Conservation (phyloP, 2,113 vertebrate species). For the Ameiurus melas region DNA sequence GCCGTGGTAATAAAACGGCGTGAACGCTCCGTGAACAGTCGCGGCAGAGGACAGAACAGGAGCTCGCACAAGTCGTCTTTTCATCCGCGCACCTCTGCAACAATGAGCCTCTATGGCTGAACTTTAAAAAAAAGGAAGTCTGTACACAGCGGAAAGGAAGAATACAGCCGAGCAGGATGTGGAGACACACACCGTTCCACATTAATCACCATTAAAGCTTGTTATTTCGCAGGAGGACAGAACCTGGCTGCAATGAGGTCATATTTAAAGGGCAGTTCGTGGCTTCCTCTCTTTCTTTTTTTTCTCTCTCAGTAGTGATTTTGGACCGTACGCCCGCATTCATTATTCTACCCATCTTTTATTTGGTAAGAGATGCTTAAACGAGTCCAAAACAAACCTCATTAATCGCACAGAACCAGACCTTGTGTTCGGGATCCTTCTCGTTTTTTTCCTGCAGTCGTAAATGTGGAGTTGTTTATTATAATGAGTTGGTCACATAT, state of each 20-base stretch:
- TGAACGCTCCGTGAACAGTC: not conserved
- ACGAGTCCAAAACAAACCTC: constrained; percentile 17
- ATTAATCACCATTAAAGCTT: constrained; percentile 37
- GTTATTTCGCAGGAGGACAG: constrained; percentile 21
- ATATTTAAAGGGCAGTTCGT: constrained; percentile 38
- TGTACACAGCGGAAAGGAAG: constrained; percentile 22
- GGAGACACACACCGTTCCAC: constrained; percentile 27
- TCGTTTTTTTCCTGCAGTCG: not conserved
- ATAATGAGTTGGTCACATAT: not conserved
- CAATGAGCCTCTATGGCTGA: not conserved
- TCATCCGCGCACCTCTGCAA: not conserved
- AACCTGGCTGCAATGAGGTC: constrained; percentile 42
- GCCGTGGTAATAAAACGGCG: not conserved
- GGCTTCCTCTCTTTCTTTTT: not conserved
- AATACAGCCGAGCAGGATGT: constrained; percentile 40
- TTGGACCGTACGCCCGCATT: constrained; percentile 20
- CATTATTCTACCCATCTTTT: constrained; percentile 1
- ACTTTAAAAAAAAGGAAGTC: not conserved
- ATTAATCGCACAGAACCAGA: constrained; percentile 19
- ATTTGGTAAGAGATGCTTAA: constrained; percentile 34
- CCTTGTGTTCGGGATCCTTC: not conserved
- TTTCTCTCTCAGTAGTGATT: not conserved
- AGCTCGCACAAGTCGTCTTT: not conserved
- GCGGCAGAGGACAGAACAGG: not conserved
- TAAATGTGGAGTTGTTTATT: not conserved